phyloP scores from a whole-genome alignment of 1,140 invertebrate species.

The Sitophilus oryzae region DNA sequence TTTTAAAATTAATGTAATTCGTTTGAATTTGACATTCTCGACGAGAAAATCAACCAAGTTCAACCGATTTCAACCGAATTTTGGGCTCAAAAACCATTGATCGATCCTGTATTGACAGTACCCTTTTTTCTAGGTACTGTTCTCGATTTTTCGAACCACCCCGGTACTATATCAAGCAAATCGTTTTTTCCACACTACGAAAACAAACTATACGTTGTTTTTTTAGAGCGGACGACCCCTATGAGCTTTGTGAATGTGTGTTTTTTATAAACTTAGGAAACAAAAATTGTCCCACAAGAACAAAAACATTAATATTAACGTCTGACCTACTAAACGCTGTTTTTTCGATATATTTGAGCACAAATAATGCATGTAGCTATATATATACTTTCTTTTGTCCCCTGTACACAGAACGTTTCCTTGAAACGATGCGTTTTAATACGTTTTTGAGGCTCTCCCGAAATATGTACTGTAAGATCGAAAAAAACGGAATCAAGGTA shows the following conservation, averaged over 20 bases:
- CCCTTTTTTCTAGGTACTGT: neutral
- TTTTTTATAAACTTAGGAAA: conserved; percentile 25
- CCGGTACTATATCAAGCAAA: conserved; percentile 20
- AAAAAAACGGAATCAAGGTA: no score
- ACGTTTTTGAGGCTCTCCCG: neutral
- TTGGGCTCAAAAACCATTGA: conserved; percentile 10
- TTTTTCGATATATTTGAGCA: conserved; percentile 19
- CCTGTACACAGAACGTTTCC: conserved; percentile 9
- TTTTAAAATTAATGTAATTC: conserved; percentile 7
- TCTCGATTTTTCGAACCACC: neutral
- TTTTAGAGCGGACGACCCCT: conserved; percentile 7
- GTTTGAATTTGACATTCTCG: neutral
- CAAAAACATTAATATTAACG: conserved; percentile 13
- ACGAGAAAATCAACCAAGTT: neutral
- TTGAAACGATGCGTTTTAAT: conserved; percentile 1
- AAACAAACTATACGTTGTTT: neutral
- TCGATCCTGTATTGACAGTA: neutral
- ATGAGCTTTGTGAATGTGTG: conserved; percentile 21
- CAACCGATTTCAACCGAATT: neutral
- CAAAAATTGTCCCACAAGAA: conserved; percentile 19
- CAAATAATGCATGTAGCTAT: conserved; percentile 23
- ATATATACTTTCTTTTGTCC: conserved; percentile 2
- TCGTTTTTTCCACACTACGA: neutral
- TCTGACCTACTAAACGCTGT: conserved; percentile 15
- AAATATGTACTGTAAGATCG: no score